These are phyloP conservation scores for Channa striata DNA, from an alignment of 2,797 vertebrate genomes.

Conservation along the genomic window DNA sequence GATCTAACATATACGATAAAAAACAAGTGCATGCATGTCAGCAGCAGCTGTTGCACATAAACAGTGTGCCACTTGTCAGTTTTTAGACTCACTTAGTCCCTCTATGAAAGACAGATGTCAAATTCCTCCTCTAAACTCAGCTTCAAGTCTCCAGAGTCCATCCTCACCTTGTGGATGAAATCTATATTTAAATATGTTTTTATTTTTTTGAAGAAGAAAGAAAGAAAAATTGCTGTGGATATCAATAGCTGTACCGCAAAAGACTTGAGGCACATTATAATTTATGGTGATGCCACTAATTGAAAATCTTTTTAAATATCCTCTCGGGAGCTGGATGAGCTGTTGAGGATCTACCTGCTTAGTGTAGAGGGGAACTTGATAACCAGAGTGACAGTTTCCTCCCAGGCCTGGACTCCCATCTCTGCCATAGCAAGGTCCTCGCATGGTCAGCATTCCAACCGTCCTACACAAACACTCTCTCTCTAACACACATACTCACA, in stretches of 20 bases:
- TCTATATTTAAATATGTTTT: background rate
- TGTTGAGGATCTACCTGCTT: slow-evolving; percentile 45
- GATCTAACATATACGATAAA: slow-evolving; percentile 4
- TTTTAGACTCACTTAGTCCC: slow-evolving; percentile 37
- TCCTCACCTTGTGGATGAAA: slow-evolving; percentile 12
- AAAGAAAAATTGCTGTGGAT: background rate
- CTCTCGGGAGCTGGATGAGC: slow-evolving; percentile 31
- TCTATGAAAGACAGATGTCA: slow-evolving; percentile 47
- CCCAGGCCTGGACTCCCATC: slow-evolving; percentile 65
- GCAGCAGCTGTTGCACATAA: slow-evolving; percentile 40
- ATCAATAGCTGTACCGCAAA: background rate
- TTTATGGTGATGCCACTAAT: slow-evolving; percentile 49
- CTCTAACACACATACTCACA: slow-evolving; percentile 24
- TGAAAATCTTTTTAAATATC: slow-evolving; percentile 49
- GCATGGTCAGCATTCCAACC: slow-evolving; percentile 70
- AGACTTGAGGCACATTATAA: slow-evolving; percentile 4
- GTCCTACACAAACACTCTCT: slow-evolving; percentile 34
- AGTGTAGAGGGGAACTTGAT: slow-evolving; percentile 56
- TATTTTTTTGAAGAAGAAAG: background rate
- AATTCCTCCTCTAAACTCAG: slow-evolving; percentile 44
- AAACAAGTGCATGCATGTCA: slow-evolving; percentile 25
- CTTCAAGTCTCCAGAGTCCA: slow-evolving; percentile 20
- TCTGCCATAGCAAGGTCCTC: slow-evolving; percentile 57
- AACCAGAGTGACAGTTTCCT: slow-evolving; percentile 51
- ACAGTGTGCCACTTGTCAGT: slow-evolving; percentile 35